A percentile compares a stretch with the other conserved stretches of the same genome.
These are phyloP conservation scores for Choristoneura rosaceana DNA, from an alignment of 2,888 invertebrate genomes.

Conservation along the genomic window DNA sequence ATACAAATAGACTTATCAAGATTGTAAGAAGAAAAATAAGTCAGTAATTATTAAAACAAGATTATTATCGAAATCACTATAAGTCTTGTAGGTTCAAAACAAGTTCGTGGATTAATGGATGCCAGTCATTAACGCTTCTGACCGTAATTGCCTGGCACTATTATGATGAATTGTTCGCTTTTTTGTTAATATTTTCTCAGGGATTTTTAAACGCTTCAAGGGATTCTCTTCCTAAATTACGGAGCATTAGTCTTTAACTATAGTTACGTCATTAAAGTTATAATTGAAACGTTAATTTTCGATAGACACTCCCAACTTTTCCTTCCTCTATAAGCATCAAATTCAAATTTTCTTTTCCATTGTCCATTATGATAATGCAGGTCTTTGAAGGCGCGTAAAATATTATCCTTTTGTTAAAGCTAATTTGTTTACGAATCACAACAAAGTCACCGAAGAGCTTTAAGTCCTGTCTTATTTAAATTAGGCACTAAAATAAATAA, in stretches of 20 bases:
- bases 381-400: conserved; percentile 47
- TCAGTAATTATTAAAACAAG: conserved; percentile 83
- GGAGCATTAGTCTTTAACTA: conserved; percentile 52
- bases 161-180: conserved; percentile 82
- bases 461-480: conserved; percentile 80
- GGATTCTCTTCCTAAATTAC: conserved; percentile 69
- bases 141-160: conserved; percentile 81
- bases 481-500: conserved; percentile 81
- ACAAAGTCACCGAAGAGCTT: conserved; percentile 77
- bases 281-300: conserved; percentile 61
- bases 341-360: conserved; percentile 24
- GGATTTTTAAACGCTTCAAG: conserved; percentile 71
- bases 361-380: conserved; percentile 29
- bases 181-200: conserved; percentile 77
- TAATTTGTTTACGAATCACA: conserved; percentile 79
- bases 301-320: conserved; percentile 45
- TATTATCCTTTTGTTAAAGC: conserved; percentile 64
- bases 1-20: conserved; percentile 81
- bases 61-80: conserved; percentile 82
- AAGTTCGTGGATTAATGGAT: conserved; percentile 79
- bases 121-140: conserved; percentile 82
- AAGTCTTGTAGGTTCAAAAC: conserved; percentile 78
- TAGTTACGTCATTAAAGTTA: conserved; percentile 60
- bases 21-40: conserved; percentile 79
- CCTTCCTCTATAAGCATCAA: conserved; percentile 4